Evolutionary conservation across 2,888 invertebrate species (phyloP).

Genomic region (Iselma pallidipennis): DNA sequence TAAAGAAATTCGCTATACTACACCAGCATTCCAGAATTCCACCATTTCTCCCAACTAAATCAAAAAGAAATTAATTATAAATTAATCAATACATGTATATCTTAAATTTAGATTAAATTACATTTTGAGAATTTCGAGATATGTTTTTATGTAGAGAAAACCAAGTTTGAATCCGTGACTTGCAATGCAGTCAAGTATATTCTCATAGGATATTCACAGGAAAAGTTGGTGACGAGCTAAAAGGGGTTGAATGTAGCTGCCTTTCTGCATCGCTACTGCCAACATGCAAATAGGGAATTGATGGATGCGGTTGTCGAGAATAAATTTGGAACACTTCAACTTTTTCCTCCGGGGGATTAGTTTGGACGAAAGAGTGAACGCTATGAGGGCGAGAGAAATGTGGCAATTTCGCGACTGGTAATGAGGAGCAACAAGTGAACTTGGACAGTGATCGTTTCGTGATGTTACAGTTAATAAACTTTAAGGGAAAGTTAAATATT

Average conservation of each 20-base stretch:
- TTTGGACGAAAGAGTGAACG: not conserved
- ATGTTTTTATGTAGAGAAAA: not conserved
- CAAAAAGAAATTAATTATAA: no score
- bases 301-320: constrained; percentile 16
- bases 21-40: not conserved
- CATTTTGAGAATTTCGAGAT: not conserved
- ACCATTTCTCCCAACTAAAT: no score
- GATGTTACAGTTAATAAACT: not conserved
- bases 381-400: not conserved
- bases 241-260: constrained; percentile 20
- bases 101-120: no score
- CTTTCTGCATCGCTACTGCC: constrained; percentile 7
- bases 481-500: not conserved
- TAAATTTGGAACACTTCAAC: not conserved
- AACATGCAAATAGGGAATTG: constrained; percentile 31
- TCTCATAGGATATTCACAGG: constrained; percentile 26
- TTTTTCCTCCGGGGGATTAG: not conserved
- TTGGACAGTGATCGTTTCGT: not conserved
- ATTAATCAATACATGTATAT: no score
- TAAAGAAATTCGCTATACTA: not conserved
- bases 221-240: constrained; percentile 23
- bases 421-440: not conserved
- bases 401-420: not conserved
- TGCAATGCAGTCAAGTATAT: constrained; percentile 29
- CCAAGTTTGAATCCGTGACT: no score